Evolutionary conservation across 2,797 vertebrate genomes (phyloP), one percentile per base, ranked within the genome.

Genomic region (Ptychobarbus kaznakovi): DNA sequence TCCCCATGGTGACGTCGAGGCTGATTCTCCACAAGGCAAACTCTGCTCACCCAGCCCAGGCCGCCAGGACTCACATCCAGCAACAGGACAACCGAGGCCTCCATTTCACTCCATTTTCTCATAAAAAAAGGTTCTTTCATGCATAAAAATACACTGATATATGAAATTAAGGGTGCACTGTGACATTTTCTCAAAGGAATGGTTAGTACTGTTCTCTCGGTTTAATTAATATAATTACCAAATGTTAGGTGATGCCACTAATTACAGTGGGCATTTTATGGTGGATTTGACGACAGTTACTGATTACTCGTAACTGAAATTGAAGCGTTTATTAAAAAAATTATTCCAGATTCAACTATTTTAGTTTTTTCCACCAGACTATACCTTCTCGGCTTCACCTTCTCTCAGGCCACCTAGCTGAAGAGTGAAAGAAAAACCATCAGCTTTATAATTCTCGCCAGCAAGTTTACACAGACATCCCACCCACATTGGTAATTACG

Each of bases 351-450:
- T 89, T 89, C 49, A 58, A 77, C 20, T 3, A 28, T 86, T 91
- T 72, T 69, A 13, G 70, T 76, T 86, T 81, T 81, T 88, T 84
- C 46, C 89, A 83, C 69, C 53, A 91, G 90, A 93, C 92, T 89
- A 90, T 96, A 96, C 95, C 95, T 96, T 92, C 90, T 95, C 95
- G 69, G 90, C 92, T 58, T 88, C 89, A 87, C 85, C 86, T 81
- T 94, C 92, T 92, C 88, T 92, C 65, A 94, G 90, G 87, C 86
- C 90, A 63, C 58, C 89, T 81, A 91, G 93, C 95, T 95, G 95
- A 88, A 89, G 93, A 73, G 84, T 38, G 85, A 68, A 91, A 84
- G 49, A 88, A 78, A 61, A 81, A 86, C 89, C 46, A 88, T 91
- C 89, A 92, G 18, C 42, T 81, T 84, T 65, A 32, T 15, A 79